Evolutionary conservation across 2,113 vertebrate species (phyloP), one percentile per base, ranked within the genome.

Genomic region (Sinocyclocheilus rhinocerous): DNA sequence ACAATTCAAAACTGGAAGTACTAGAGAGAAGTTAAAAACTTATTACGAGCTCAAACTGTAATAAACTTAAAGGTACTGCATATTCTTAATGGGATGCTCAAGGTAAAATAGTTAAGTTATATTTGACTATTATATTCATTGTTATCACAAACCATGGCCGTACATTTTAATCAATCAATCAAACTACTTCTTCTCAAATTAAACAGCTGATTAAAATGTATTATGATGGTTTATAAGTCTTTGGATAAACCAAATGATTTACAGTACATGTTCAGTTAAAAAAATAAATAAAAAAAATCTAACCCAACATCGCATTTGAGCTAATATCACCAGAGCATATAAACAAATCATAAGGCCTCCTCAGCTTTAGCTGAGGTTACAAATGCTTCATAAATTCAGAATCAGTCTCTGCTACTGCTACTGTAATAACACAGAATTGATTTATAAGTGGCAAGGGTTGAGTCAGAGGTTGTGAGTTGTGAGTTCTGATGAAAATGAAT

Each of bases 311-410:
- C 20, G 36, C 45, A 33, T 69, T 22, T 22, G 10, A 70, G 45
- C 42, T 16, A 81, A 72, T 63, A 72, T 72, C 57, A 36, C 22
- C 61, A 12, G 36, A 78, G 73, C 24, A 52, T 76, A 65, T 85
- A 77, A 83, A 81, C 76, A 84, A 67, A 29, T 76, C 11, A 78
- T 63, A 85, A 50, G 26, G 70, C 9, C 80, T 67, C n/a, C 77
- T n/a, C 26, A 42, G 73, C 76, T 82, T 59, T 70, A 39, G 24
- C 63, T 70, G 26, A 33, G 45, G 69, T 70, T 55, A 70, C 67
- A 24, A 72, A 84, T 73, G 69, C 50, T 72, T 84, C 82, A 83
- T 83, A 84, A 84, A 84, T 75, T 84, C 33, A 84, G 33, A 84
- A 84, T 84, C 69, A 24, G 50, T 59, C 48, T 72, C 82, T 59